Evolutionary conservation across 2,113 vertebrate genomes (phyloP).

Genomic region (Daphoenositta chrysoptera): DNA sequence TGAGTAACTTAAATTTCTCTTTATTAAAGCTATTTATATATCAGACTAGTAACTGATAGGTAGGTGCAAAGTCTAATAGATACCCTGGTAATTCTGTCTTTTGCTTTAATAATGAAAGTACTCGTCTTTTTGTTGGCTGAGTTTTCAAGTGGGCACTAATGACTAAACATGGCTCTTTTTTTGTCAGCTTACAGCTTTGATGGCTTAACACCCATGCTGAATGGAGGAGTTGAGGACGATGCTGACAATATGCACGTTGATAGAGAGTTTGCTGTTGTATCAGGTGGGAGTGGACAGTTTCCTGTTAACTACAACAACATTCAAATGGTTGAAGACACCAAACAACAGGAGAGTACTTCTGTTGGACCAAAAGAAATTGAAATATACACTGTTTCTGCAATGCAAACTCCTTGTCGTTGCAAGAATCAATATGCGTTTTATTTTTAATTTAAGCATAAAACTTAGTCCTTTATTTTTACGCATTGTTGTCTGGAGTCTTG

Average conservation of each 20-base stretch:
- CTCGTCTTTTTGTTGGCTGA: not conserved
- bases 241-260: conserved; percentile 84
- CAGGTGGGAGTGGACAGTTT: conserved; percentile 92
- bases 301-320: conserved; percentile 83
- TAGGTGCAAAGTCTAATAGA: not conserved
- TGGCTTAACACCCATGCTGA: conserved; percentile 52
- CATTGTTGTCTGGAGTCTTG: conserved; percentile 55
- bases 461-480: conserved; percentile 37
- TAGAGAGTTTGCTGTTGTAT: conserved; percentile 73
- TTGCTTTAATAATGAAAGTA: not conserved
- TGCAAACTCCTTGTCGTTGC: conserved; percentile 96
- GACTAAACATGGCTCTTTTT: not conserved
- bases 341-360: conserved; percentile 77
- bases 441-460: conserved; percentile 74
- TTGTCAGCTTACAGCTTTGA: conserved; percentile 66
- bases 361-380: conserved; percentile 88
- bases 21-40: not conserved
- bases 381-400: conserved; percentile 93
- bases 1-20: not conserved
- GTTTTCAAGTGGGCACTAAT: not conserved
- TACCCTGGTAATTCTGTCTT: not conserved
- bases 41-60: not conserved
- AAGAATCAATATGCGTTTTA: conserved; percentile 93
- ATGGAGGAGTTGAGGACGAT: conserved; percentile 73
- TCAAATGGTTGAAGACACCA: conserved; percentile 81